Conservation (phyloP, 2,797 vertebrate genomes). For the Perodicticus potto region DNA sequence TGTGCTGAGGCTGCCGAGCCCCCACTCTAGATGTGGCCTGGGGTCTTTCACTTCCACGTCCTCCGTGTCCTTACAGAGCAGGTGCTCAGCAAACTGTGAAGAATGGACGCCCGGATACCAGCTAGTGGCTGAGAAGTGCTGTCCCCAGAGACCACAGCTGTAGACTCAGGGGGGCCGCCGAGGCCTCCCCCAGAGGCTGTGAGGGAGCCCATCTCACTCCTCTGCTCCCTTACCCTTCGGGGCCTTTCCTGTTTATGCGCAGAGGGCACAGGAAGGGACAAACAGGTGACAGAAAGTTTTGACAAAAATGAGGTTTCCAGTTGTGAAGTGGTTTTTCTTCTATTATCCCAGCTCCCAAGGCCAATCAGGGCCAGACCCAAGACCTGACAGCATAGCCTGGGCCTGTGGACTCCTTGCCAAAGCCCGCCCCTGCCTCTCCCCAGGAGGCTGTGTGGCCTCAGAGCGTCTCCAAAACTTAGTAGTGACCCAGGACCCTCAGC, state of each 20-base stretch:
- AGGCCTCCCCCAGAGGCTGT: background rate
- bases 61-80: background rate
- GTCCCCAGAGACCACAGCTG: background rate
- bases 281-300: background rate
- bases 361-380: background rate
- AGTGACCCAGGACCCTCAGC: background rate
- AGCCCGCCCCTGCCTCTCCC: background rate
- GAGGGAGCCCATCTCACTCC: background rate
- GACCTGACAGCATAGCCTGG: background rate
- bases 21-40: fast-evolving
- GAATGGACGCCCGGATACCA: background rate
- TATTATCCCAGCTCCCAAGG: background rate
- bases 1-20: fast-evolving
- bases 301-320: background rate
- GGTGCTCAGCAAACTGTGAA: fast-evolving
- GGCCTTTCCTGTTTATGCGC: fast-evolving
- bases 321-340: background rate
- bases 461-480: background rate
- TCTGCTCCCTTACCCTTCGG: fast-evolving
- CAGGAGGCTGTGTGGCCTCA: background rate
- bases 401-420: background rate
- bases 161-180: background rate
- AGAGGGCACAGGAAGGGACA: background rate
- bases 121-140: background rate
- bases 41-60: background rate